A percentile compares a stretch with the other conserved stretches of the same genome.
phyloP scores from a whole-genome alignment of 2,888 invertebrate species.

The Cerastis leucographa region DNA sequence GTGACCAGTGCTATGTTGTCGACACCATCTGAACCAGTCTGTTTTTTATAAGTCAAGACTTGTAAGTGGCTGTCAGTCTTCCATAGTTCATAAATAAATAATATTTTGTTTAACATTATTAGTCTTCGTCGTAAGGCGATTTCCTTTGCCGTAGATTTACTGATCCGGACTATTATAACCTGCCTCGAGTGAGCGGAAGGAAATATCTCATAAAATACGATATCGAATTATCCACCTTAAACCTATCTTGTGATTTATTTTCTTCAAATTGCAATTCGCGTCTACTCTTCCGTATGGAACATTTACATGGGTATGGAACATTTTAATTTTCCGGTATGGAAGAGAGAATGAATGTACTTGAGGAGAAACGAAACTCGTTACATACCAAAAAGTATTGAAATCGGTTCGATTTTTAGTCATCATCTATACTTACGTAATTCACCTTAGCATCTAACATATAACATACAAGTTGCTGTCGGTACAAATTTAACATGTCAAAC shows the following conservation, averaged over 20 bases:
- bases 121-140: background rate
- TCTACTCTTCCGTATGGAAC: background rate
- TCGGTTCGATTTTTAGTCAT: background rate
- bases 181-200: background rate
- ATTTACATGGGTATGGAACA: background rate
- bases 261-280: background rate
- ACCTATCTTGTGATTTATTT: background rate
- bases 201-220: background rate
- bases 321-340: conserved; percentile 33
- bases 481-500: too few species aligned
- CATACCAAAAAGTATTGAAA: background rate
- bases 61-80: too few species aligned
- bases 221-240: background rate
- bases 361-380: background rate
- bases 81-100: too few species aligned
- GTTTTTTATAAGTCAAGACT: too few species aligned
- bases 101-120: background rate
- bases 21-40: too few species aligned
- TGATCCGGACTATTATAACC: conserved; percentile 15
- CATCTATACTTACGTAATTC: too few species aligned
- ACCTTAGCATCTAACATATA: too few species aligned
- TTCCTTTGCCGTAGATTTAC: background rate
- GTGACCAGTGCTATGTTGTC: too few species aligned
- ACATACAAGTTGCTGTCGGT: too few species aligned
- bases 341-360: background rate